Percentiles rank a stretch among this genome's conserved stretches.
phyloP scores from a whole-genome alignment of 2,888 invertebrate species.

The Melanostoma scalare region DNA sequence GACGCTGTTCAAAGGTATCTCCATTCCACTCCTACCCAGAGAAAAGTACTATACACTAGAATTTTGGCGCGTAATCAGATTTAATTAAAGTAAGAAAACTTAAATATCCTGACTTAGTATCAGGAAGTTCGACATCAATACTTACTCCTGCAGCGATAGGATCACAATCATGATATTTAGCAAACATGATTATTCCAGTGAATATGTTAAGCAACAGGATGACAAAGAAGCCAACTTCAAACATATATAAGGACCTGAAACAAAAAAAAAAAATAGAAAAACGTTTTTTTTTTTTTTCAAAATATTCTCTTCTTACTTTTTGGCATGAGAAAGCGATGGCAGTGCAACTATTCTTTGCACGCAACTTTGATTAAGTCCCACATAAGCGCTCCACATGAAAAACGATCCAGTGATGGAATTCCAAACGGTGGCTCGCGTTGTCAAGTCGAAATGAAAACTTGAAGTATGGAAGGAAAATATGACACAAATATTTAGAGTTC shows the following conservation, averaged over 20 bases:
- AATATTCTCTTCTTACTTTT: conserved; percentile 79
- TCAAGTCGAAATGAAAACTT: conserved; percentile 85
- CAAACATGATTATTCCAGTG: conserved; percentile 83
- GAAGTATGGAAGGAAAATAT: conserved; percentile 35
- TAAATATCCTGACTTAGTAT: neutral
- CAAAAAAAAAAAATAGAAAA: neutral
- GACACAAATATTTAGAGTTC: too few relatives aligned
- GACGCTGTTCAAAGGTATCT: too few relatives aligned
- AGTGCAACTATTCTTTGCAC: conserved; percentile 88
- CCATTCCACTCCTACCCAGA: too few relatives aligned
- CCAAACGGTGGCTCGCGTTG: conserved; percentile 86
- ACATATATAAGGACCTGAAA: conserved; percentile 82
- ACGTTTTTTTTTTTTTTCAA: neutral
- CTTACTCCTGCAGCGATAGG: conserved; percentile 81
- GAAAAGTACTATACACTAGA: too few relatives aligned
- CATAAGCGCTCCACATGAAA: conserved; percentile 85
- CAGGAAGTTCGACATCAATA: neutral
- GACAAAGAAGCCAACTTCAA: conserved; percentile 82
- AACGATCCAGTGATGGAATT: conserved; percentile 85
- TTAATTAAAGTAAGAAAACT: neutral
- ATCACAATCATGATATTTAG: conserved; percentile 84
- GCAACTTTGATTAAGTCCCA: conserved; percentile 88
- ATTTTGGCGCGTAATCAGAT: too few relatives aligned
- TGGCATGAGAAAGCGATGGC: conserved; percentile 84
- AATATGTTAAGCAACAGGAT: conserved; percentile 83